Conservation (phyloP, 2,888 invertebrate species). For the Acheta domesticus region DNA sequence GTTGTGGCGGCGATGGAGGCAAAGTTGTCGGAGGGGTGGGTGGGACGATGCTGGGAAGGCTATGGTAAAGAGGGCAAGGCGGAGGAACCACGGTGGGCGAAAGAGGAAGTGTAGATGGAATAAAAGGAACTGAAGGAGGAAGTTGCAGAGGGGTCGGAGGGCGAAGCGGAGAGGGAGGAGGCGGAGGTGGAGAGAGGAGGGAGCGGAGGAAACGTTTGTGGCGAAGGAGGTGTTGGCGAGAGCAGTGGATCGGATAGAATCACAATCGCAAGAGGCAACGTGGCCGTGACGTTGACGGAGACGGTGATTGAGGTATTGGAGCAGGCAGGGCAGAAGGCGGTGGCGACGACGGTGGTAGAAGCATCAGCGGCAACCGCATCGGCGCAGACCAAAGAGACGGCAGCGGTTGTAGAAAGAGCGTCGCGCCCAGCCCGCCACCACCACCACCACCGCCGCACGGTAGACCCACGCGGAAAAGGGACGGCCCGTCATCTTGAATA, state of each 20-base stretch:
- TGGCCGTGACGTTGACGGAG: not conserved
- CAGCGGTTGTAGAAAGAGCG: too few relatives aligned
- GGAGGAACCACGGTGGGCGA: not conserved
- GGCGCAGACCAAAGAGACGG: not conserved
- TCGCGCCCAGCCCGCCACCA: too few relatives aligned
- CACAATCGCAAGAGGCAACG: not conserved
- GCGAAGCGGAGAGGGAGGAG: not conserved
- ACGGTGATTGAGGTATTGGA: not conserved
- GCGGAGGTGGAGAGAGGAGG: not conserved
- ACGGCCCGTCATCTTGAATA: constrained; percentile 34
- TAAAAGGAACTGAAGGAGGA: not conserved
- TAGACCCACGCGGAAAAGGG: too few relatives aligned
- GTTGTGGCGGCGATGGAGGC: not conserved
- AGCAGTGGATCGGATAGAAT: not conserved
- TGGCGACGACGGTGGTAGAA: not conserved
- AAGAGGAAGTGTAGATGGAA: not conserved
- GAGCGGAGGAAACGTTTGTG: not conserved
- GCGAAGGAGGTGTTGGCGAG: not conserved
- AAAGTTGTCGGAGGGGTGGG: not conserved
- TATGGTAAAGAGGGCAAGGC: not conserved
- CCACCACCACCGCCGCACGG: too few relatives aligned
- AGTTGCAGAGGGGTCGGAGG: not conserved
- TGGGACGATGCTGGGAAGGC: not conserved
- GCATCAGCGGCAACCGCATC: not conserved
- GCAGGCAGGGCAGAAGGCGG: not conserved